Base-by-base conservation (phyloP, 2,113 vertebrate genomes). In the Eulemur rufifrons region DNA sequence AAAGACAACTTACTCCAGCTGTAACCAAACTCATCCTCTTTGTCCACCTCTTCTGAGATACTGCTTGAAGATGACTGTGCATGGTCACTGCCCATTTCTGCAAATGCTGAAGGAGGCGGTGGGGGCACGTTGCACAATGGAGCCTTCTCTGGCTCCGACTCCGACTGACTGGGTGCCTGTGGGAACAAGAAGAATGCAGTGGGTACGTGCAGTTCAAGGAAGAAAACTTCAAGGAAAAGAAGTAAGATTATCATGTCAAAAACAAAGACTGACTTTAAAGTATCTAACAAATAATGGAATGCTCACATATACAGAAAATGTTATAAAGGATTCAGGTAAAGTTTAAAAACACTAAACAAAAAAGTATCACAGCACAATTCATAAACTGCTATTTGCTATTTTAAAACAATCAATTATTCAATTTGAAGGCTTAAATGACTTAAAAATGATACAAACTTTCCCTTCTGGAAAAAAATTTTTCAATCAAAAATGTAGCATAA, bases 1-100 rank as follows among this genome's bases (percentile, higher is more conserved):
- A 69, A 47, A 34, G 45, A 71, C 91, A 96, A 99, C 99, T 99
- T 99, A 99, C 99, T 99, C 99, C 99, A 99, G 97, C 98, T 99
- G 98, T 99, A 99, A 95, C 99, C 99, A 15, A 99, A 99, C 97
- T 99, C 99, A 97, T 99, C 99, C 95, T 99, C 99, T 47, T 97
- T 98, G 68, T 98, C 98, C 83, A 92, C 37, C 68, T 99, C 98
- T 92, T 99, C 98, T 97, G 68, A 89, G 61, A 85, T 39, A 93
- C 87, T 98, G 91, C 69, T 37, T 96, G 97, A 99, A 97, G 84
- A 98, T 80, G 98, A 98, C 98, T 87, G 99, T 96, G 96, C 14
- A 64, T 63, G 98, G 82, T 99, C 99, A 94, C 98, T 81, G 34
- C 61, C 97, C 91, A 97, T 96, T 96, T 96, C 98, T 95, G 98